Conservation (phyloP, 2,888 invertebrate genomes). For the Rambutsinella grinnellia region DNA sequence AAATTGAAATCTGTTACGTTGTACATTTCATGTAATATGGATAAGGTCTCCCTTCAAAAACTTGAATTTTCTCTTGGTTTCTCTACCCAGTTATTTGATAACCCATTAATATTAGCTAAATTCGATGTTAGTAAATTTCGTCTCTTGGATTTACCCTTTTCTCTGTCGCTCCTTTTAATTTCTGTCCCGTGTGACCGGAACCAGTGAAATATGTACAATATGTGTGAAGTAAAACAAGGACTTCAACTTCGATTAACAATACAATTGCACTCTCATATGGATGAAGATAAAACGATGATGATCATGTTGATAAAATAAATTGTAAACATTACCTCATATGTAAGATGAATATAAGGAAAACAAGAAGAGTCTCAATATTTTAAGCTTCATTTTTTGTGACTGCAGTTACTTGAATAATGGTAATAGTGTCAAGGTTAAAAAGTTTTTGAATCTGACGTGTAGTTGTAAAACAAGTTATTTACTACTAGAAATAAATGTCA, state of each 20-base stretch:
- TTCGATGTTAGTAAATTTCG: no score
- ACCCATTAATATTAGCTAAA: no score
- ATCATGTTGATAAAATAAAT: slow-evolving; percentile 10
- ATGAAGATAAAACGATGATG: no score
- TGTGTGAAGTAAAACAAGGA: slow-evolving; percentile 23
- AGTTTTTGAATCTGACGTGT: slow-evolving; percentile 47
- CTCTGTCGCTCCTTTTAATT: no score
- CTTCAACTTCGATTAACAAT: slow-evolving; percentile 1
- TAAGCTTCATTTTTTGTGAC: slow-evolving; percentile 26
- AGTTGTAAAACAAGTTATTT: slow-evolving; percentile 27
- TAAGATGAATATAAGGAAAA: neutral
- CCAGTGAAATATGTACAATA: slow-evolving; percentile 54
- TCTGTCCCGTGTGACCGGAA: slow-evolving; percentile 48
- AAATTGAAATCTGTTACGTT: neutral
- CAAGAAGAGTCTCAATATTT: slow-evolving; percentile 37
- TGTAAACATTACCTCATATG: slow-evolving; percentile 37
- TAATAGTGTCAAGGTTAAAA: slow-evolving; percentile 18
- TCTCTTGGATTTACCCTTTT: no score
- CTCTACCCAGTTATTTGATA: no score
- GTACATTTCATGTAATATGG: neutral
- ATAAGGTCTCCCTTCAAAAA: neutral
- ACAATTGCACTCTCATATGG: slow-evolving; percentile 10
- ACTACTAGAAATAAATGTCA: neutral
- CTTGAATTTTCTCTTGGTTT: neutral
- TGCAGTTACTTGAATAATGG: slow-evolving; percentile 26